Conservation (phyloP, 2,113 vertebrate genomes). For the Irena cyanogastra region DNA sequence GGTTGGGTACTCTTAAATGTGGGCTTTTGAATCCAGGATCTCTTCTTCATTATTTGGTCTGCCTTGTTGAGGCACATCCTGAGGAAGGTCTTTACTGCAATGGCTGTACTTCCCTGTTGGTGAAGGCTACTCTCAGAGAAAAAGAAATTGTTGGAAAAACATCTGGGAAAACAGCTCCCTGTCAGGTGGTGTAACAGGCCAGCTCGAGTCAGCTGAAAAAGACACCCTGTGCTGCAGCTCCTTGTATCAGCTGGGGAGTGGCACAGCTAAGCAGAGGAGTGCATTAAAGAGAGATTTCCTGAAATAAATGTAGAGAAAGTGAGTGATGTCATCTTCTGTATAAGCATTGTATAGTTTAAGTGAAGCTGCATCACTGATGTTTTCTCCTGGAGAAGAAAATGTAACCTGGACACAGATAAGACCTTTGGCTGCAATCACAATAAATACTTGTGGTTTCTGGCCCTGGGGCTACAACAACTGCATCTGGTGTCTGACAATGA, state of each 20-base stretch:
- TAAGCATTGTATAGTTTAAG: background rate
- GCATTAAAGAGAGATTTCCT: background rate
- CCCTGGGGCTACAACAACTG: background rate
- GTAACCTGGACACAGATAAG: background rate
- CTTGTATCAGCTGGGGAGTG: background rate
- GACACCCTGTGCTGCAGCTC: background rate
- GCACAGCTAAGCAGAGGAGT: background rate
- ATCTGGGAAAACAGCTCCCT: background rate
- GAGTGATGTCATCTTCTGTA: background rate
- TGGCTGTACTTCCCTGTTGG: background rate
- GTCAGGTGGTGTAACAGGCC: background rate
- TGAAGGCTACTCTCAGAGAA: background rate
- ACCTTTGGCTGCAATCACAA: slow-evolving; percentile 6
- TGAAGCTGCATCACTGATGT: background rate
- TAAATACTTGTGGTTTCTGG: background rate
- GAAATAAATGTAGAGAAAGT: background rate
- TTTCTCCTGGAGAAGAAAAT: background rate
- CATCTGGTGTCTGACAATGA: background rate
- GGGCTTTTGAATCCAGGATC: background rate
- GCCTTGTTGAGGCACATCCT: background rate
- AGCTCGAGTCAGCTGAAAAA: background rate
- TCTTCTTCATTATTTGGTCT: background rate
- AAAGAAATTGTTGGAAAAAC: background rate
- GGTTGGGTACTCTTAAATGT: background rate
- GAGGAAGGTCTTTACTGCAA: background rate